phyloP scores from a whole-genome alignment of 2,888 invertebrate species.

The Erannis defoliaria region DNA sequence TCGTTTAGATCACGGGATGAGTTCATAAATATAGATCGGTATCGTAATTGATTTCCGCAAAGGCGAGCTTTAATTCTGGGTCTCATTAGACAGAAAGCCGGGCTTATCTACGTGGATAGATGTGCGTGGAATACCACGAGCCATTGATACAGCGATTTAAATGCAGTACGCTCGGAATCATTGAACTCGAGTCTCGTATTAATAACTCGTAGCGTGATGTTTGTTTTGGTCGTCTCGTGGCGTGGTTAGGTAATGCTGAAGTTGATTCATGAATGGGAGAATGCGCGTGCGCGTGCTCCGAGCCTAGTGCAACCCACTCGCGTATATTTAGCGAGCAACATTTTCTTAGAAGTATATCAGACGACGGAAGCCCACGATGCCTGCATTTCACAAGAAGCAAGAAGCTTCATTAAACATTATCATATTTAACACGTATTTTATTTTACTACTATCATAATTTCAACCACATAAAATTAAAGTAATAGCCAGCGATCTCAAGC shows the following conservation, averaged over 20 bases:
- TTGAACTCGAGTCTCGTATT: constrained; percentile 84
- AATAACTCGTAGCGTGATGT: constrained; percentile 80
- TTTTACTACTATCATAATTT: constrained; percentile 11
- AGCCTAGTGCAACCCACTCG: constrained; percentile 65
- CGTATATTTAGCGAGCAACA: constrained; percentile 80
- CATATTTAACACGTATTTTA: constrained; percentile 38
- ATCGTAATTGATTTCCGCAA: constrained; percentile 68
- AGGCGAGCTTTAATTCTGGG: constrained; percentile 57
- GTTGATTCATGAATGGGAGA: constrained; percentile 86
- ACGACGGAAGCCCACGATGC: constrained; percentile 75
- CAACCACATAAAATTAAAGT: constrained; percentile 18
- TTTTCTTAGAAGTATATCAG: constrained; percentile 78
- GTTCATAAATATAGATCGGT: constrained; percentile 65
- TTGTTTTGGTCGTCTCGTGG: constrained; percentile 78
- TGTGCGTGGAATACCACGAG: constrained; percentile 57
- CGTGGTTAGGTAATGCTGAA: constrained; percentile 82
- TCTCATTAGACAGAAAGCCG: constrained; percentile 56
- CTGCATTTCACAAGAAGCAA: constrained; percentile 62
- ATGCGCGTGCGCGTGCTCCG: constrained; percentile 56
- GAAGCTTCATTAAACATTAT: constrained; percentile 29
- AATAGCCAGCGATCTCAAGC: constrained; percentile 9
- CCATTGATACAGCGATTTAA: constrained; percentile 71
- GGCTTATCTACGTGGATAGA: constrained; percentile 60
- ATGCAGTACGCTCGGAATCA: constrained; percentile 73
- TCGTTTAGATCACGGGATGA: constrained; percentile 59